Evolutionary conservation across 2,888 invertebrate species (phyloP).

Genomic region (Crocallis elinguaria): DNA sequence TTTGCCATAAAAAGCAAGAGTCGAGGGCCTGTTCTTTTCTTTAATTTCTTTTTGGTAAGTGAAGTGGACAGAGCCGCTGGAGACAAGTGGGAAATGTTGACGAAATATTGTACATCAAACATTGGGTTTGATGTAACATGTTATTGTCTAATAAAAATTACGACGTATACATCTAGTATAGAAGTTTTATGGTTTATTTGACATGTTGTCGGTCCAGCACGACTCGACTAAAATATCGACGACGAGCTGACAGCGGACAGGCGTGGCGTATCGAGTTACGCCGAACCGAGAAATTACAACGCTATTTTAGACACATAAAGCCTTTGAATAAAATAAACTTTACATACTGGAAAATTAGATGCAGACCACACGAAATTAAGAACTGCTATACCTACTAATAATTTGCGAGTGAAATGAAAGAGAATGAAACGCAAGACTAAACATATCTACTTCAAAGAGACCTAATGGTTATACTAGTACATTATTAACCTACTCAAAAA

Average conservation of each 20-base stretch:
- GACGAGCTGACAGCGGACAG: conserved; percentile 65
- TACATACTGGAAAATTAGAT: not conserved
- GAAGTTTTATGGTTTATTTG: conserved; percentile 66
- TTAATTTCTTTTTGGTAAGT: conserved; percentile 65
- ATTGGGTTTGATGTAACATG: conserved; percentile 34
- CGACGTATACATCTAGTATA: conserved; percentile 28
- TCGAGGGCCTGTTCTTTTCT: conserved; percentile 50
- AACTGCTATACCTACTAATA: no score
- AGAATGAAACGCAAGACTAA: no score
- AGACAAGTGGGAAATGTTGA: conserved; percentile 47
- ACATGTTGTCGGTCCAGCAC: conserved; percentile 56
- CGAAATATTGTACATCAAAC: no score
- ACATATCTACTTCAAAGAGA: no score
- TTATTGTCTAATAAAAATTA: conserved; percentile 44
- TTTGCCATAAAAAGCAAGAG: conserved; percentile 67
- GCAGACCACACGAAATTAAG: no score
- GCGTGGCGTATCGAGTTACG: conserved; percentile 71
- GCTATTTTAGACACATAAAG: conserved; percentile 53
- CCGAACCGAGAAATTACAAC: conserved; percentile 61
- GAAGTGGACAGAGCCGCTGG: conserved; percentile 53
- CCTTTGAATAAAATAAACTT: conserved; percentile 30
- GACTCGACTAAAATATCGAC: conserved; percentile 77
- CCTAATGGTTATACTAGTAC: not conserved
- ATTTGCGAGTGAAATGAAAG: no score
- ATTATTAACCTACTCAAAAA: not conserved